Percentiles rank a stretch among this genome's conserved stretches.
Evolutionary conservation across 2,888 invertebrate genomes (phyloP).

Genomic region (Tanytarsus gracilentus): DNA sequence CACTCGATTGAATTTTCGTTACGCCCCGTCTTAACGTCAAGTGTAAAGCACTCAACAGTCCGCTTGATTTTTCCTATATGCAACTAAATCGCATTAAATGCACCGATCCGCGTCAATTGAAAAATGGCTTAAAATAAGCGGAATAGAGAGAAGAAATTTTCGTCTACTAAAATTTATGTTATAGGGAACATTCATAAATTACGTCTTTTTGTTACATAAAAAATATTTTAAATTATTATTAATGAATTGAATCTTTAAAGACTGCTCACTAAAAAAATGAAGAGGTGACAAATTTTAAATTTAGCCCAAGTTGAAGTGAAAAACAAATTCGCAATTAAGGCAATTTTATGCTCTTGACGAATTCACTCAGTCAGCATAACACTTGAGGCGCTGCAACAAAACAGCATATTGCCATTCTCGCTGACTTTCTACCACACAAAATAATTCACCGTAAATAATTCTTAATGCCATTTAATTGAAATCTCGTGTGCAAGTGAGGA

Average conservation of each 20-base stretch:
- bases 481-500: not conserved
- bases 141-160: too few relatives aligned
- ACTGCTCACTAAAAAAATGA: not conserved
- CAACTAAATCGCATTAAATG: too few relatives aligned
- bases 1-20: not conserved
- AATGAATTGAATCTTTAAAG: not conserved
- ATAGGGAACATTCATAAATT: too few relatives aligned
- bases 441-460: constrained; percentile 9
- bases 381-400: not conserved
- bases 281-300: too few relatives aligned
- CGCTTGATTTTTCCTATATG: too few relatives aligned
- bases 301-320: not conserved
- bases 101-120: too few relatives aligned
- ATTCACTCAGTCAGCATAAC: constrained; percentile 1
- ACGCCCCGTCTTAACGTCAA: too few relatives aligned
- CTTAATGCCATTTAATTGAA: constrained; percentile 14
- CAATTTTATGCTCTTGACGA: constrained; percentile 2
- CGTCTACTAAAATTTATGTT: too few relatives aligned
- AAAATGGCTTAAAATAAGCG: too few relatives aligned
- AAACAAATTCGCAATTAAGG: not conserved
- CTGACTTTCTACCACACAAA: too few relatives aligned
- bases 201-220: not conserved
- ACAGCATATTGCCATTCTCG: not conserved
- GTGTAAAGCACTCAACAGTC: too few relatives aligned
- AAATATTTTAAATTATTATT: not conserved